Conservation (phyloP, 2,797 vertebrate species). For the Gallinago stenura region DNA sequence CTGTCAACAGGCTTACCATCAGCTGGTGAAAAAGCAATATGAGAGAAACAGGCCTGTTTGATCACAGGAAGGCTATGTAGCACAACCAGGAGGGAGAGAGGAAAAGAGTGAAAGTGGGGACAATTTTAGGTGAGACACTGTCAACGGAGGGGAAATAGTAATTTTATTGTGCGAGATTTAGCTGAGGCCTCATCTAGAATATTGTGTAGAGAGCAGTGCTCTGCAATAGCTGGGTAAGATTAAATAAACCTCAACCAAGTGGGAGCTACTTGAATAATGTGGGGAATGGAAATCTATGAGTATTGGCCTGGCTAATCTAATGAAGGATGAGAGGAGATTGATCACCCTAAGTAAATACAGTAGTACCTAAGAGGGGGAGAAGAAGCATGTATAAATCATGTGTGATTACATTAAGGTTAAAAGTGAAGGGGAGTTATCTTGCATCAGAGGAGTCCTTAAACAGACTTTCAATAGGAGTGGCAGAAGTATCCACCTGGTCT, state of each 20-base stretch:
- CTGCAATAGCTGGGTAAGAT: background rate
- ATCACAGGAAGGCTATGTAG: background rate
- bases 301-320: slow-evolving; percentile 61
- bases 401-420: slow-evolving; percentile 13
- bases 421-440: background rate
- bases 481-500: background rate
- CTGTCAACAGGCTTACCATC: background rate
- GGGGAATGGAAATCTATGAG: slow-evolving; percentile 29
- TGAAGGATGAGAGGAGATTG: slow-evolving; percentile 44
- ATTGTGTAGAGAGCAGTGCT: background rate
- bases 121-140: background rate
- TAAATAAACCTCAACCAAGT: slow-evolving; percentile 5
- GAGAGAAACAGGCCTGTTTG: background rate
- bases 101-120: background rate
- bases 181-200: background rate
- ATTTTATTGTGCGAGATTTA: background rate
- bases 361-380: background rate
- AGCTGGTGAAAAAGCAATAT: background rate
- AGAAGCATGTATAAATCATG: background rate
- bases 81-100: background rate
- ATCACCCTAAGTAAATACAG: slow-evolving; percentile 19
- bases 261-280: background rate
- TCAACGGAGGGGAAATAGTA: background rate
- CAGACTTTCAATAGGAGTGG: background rate
- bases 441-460: background rate